Evolutionary conservation across 2,797 vertebrate genomes (phyloP), one percentile per base, ranked within the genome.

Genomic region (Chaetodon trifasciatus): DNA sequence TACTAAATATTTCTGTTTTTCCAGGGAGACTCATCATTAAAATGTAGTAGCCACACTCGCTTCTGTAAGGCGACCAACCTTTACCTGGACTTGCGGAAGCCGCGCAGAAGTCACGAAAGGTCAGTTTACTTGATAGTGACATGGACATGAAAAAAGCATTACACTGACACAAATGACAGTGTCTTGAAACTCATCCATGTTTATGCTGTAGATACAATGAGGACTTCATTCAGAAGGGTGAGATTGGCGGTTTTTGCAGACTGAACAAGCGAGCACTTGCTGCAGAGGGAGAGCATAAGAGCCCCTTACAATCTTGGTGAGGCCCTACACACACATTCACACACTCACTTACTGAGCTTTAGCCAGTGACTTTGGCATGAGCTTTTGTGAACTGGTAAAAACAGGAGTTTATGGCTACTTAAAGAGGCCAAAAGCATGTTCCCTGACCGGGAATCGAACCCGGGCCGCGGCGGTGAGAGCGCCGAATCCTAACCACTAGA

Each of bases 221-320:
- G 91, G 97, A 98, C 92, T 98, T 99, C 84, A 85, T 99, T 60
- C 96, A 96, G 88, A 87, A 83, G 53, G 96, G 96, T 21, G 96
- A 98, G 89, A 96, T 99, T 28, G 98, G 98, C 9, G 98, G 98
- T 56, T 92, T 84, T 46, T 99, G 98, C 87, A 88, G 89, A 42
- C 95, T 99, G 3, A 92, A 97, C 4, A 79, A 90, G 74, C 81
- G 16, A 50, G 93, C 90, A 0, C 93, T 99, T 79, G 83, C 92
- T 75, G 95, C 95, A 44, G 96, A 97, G 90, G 97, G 97, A 83
- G 95, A 97, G 0, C 97, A 98, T 84, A 98, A 98, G 91, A 99
- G 98, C 89, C 98, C 98, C 28, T 92, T 99, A 74, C 98, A 99
- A 83, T 99, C 98, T 70, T 99, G 98, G 98, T 99, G 93, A 96